Conservation (phyloP, 2,113 vertebrate genomes). For the Cyrtonyx montezumae region DNA sequence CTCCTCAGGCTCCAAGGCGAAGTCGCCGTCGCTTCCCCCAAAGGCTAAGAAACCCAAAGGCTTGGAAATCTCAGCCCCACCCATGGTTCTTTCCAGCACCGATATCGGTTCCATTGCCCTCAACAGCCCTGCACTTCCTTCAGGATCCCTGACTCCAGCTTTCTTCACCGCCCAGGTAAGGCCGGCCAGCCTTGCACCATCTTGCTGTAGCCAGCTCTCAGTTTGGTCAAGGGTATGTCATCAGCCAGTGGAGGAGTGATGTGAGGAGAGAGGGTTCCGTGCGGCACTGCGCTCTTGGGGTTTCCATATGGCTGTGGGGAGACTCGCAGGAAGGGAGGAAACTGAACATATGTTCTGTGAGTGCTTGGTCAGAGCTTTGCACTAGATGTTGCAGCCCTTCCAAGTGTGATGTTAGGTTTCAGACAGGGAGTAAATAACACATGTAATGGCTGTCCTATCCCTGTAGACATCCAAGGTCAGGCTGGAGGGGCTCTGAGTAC, state of each 20-base stretch:
- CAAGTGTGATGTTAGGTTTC: background rate
- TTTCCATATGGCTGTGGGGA: background rate
- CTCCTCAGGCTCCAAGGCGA: slow-evolving; percentile 90
- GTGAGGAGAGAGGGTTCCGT: background rate
- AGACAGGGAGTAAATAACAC: background rate
- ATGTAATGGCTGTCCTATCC: too few species aligned
- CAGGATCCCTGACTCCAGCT: slow-evolving; percentile 92
- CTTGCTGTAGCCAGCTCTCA: background rate
- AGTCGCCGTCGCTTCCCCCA: slow-evolving; percentile 87
- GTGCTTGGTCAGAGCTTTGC: background rate
- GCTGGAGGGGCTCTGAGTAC: too few species aligned
- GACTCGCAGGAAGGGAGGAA: background rate
- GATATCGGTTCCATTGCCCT: slow-evolving; percentile 95
- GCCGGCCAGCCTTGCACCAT: background rate
- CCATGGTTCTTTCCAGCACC: slow-evolving; percentile 88
- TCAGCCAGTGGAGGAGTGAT: background rate
- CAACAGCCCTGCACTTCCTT: slow-evolving; percentile 93
- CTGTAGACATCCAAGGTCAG: too few species aligned
- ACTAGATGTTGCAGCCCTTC: background rate
- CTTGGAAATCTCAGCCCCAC: slow-evolving; percentile 90
- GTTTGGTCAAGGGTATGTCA: background rate
- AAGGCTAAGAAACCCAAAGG: slow-evolving; percentile 97
- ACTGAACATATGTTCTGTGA: background rate
- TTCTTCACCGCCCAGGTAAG: slow-evolving; percentile 96
- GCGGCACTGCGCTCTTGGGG: background rate